Conservation (phyloP, 2,888 invertebrate genomes). For the Drosophila prostipennis region DNA sequence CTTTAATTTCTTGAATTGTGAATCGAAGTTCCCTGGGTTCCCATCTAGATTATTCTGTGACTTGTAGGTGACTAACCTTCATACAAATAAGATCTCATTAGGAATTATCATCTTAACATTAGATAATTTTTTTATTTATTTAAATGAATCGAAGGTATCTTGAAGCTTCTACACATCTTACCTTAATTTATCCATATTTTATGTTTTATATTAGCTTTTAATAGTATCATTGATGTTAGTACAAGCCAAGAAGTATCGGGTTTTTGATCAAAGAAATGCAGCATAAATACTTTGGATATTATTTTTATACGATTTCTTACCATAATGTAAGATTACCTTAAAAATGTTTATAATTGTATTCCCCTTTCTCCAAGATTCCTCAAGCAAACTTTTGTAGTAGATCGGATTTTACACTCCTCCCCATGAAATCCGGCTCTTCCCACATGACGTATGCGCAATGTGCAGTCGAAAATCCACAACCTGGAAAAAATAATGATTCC, state of each 20-base stretch:
- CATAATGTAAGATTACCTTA: too few relatives aligned
- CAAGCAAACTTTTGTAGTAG: not conserved
- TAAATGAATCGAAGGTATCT: too few relatives aligned
- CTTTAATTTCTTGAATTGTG: too few relatives aligned
- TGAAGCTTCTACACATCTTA: too few relatives aligned
- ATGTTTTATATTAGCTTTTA: too few relatives aligned
- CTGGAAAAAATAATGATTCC: slow-evolving; percentile 21
- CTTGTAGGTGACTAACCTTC: not conserved
- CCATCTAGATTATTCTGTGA: not conserved
- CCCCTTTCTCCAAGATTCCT: not conserved
- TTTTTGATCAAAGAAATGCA: too few relatives aligned
- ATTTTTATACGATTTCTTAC: too few relatives aligned
- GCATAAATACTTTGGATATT: too few relatives aligned
- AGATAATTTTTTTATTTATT: too few relatives aligned
- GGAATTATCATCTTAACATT: not conserved
- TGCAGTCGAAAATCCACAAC: slow-evolving; percentile 25
- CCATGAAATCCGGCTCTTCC: slow-evolving; percentile 9
- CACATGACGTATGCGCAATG: slow-evolving; percentile 36
- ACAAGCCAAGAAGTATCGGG: too few relatives aligned
- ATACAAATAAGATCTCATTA: not conserved
- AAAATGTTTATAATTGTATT: not conserved
- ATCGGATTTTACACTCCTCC: not conserved
- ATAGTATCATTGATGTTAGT: too few relatives aligned
- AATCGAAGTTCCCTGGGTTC: not conserved
- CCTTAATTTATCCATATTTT: too few relatives aligned